A percentile compares a stretch with the other conserved stretches of the same genome.
Conservation (phyloP, 2,113 vertebrate species). For the Drymodes brunneopygia region DNA sequence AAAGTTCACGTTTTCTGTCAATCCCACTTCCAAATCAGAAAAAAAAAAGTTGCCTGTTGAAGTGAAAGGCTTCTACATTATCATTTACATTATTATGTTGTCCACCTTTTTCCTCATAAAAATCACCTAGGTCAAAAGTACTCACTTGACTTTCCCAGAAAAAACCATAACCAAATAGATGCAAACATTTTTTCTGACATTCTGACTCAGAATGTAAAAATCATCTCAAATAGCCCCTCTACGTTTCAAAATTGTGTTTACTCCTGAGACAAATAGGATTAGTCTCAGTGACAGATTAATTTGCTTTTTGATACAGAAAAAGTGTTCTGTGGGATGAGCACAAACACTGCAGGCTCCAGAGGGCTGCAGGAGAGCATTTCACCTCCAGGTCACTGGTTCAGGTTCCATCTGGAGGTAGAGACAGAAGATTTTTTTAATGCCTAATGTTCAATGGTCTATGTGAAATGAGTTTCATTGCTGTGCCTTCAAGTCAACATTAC, state of each 20-base stretch:
- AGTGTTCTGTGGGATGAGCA: not conserved
- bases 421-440: not conserved
- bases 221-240: not conserved
- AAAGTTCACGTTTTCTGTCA: not conserved
- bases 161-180: not conserved
- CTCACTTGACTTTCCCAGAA: not conserved
- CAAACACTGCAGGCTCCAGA: not conserved
- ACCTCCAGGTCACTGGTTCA: not conserved
- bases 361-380: not conserved
- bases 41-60: not conserved
- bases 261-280: not conserved
- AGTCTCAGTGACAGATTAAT: slow-evolving; percentile 8
- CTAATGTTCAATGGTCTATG: not conserved
- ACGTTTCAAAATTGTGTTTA: not conserved
- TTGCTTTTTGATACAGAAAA: not conserved
- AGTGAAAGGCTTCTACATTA: not conserved
- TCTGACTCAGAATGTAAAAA: not conserved
- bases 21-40: not conserved
- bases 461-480: not conserved
- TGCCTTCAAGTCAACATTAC: not conserved
- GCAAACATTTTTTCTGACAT: not conserved
- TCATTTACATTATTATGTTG: not conserved
- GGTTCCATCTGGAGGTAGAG: not conserved
- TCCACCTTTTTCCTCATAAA: not conserved
- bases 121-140: not conserved